Evolutionary conservation across 2,113 vertebrate genomes (phyloP).

Genomic region (Apteryx owenii): DNA sequence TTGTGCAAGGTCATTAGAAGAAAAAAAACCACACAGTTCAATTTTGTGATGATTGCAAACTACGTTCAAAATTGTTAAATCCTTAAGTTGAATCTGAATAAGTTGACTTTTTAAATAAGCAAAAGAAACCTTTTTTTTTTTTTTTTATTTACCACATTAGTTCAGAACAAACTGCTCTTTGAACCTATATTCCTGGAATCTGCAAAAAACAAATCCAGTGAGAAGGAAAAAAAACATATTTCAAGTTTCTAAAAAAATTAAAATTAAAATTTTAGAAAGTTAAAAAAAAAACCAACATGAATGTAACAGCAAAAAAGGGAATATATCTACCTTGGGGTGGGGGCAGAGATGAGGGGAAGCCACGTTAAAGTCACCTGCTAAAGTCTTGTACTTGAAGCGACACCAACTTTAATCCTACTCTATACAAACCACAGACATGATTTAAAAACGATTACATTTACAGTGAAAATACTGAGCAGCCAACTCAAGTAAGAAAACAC

Average conservation of each 20-base stretch:
- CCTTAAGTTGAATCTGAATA: neutral
- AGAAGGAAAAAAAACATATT: neutral
- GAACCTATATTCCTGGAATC: neutral
- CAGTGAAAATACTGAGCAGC: neutral
- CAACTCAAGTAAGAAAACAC: neutral
- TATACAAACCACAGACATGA: neutral
- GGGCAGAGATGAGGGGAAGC: too few species aligned
- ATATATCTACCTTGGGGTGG: too few species aligned
- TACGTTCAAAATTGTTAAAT: neutral
- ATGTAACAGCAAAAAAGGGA: neutral
- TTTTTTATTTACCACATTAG: neutral
- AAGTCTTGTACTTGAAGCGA: neutral
- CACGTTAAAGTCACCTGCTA: neutral
- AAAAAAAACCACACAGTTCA: neutral
- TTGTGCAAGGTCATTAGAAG: too few species aligned
- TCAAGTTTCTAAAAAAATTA: neutral
- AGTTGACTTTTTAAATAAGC: too few species aligned
- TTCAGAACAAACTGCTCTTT: neutral
- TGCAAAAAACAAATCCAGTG: neutral
- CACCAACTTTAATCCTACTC: neutral
- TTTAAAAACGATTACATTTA: neutral
- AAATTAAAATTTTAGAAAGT: neutral
- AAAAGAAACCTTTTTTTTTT: neutral
- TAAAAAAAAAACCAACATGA: neutral
- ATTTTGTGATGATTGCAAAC: neutral